Base-by-base conservation (phyloP, 2,797 vertebrate genomes). In the Jordanella pulchra region DNA sequence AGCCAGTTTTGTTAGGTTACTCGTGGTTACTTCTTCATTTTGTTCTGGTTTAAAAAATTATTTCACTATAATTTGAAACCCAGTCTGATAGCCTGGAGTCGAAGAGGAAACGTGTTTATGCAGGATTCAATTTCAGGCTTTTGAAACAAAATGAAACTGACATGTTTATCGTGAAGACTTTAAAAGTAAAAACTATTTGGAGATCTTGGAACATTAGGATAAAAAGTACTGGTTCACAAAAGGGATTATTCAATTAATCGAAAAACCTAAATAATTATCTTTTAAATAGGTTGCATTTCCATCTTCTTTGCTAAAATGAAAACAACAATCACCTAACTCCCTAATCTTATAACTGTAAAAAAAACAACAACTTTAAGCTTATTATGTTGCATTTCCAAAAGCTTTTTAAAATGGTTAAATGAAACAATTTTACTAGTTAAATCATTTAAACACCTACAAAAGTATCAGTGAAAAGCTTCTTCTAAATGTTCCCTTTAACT, bases 261-360 rank as follows among this genome's bases (percentile, higher is more conserved):
- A 6, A 48, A 48, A 48, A 15, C 15, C 47, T 6, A 17, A 39
- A 48, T 17, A 47, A 14, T 15, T 47, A 12, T 44, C 42, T 47
- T 47, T 45, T 45, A 45, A 45, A 45, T 12, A 21, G 30, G 56
- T 10, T 0, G 15, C 15, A 18, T 12, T 35, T 53, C 75, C 69
- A 73, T 78, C 81, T 56, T 68, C 45, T 27, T 56, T 15, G 58
- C 32, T 60, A 53, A 74, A 5, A 60, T 74, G 68, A 71, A 73
- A 78, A 72, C 14, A 71, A 42, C 58, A 61, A 61, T 17, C 1
- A 78, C 23, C 77, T 48, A 48, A 4, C 54, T 53, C 47, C 30
- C 51, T 30, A 73, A 23, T 50, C 21, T 73, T 25, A 69, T 30
- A 75, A 72, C 39, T 51, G 3, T 74, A 42, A 83, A 83, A 77